phyloP scores from a whole-genome alignment of 2,113 vertebrate species.

The Paramisgurnus dabryanus region DNA sequence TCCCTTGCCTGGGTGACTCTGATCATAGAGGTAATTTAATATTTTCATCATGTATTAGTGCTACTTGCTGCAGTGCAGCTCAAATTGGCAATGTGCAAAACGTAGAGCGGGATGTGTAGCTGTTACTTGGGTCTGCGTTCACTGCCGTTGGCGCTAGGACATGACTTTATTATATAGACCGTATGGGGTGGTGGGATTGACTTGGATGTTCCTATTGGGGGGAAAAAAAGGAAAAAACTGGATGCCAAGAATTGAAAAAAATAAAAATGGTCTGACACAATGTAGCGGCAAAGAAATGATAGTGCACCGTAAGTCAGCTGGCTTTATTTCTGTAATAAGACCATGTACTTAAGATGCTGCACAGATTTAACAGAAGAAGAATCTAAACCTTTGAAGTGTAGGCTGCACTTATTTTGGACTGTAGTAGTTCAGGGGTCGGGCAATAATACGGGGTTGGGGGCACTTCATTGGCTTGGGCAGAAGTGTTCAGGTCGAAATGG shows the following conservation, averaged over 20 bases:
- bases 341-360: constrained; percentile 63
- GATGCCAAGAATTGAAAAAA: constrained; percentile 26
- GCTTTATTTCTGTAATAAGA: constrained; percentile 39
- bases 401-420: constrained; percentile 78
- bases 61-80: constrained; percentile 77
- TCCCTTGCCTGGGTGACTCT: constrained; percentile 56
- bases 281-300: constrained; percentile 64
- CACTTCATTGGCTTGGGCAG: constrained; percentile 30
- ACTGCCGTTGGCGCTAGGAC: constrained; percentile 68
- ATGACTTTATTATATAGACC: constrained; percentile 55
- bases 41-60: constrained; percentile 67
- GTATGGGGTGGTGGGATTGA: constrained; percentile 34
- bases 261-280: constrained; percentile 44
- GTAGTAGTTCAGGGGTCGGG: constrained; percentile 63
- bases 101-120: constrained; percentile 56
- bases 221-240: constrained; percentile 46
- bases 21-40: constrained; percentile 58
- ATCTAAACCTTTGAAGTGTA: constrained; percentile 67
- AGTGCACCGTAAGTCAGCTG: constrained; percentile 53
- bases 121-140: constrained; percentile 76
- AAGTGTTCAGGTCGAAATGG: neutral
- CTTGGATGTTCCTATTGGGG: neutral
- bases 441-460: constrained; percentile 58
- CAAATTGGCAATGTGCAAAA: constrained; percentile 62
- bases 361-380: constrained; percentile 63